Base-by-base conservation (phyloP, 2,888 invertebrate species). In the Exephanes ischioxanthus region DNA sequence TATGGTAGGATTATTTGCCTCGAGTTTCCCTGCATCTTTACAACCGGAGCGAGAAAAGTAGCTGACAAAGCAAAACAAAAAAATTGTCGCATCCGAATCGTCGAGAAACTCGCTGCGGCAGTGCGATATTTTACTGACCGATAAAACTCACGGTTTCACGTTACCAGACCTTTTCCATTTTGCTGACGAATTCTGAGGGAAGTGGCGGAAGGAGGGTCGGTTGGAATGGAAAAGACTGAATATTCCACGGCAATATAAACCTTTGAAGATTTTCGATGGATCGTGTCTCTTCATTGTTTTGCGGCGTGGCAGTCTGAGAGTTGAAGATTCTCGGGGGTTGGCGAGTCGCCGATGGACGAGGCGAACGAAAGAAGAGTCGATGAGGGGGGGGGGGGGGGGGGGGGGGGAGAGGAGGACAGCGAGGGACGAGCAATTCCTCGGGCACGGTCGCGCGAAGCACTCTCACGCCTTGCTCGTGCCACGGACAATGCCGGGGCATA, bases 401-500 rank as follows among this genome's bases (percentile, higher is more conserved):
- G 63, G 71, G 45, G 48, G 48, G 66, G 41, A 78, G 67, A 80
- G 48, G 75, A 63, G 53, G 76, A 58, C 80, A 76, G 82, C 80
- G 70, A 72, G 80, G 82, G 82, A 84, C 79, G 84, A 80, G 82
- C 81, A 84, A 78, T 85, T 83, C 75, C 79, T 84, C 51, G 55
- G 80, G 77, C 72, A 63, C 81, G 70, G 51, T 63, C 73, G 68
- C 78, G 41, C 76, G 22, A 73, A 86, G 86, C 76, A 79, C 87
- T 83, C 87, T 85, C 79, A 81, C 88, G 89, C 88, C 87, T 88
- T 88, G 92, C 92, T 92, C 93, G 93, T 94, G 93, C 92, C 91
- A 87, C 88, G 89, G 91, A 93, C 93, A 94, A 94, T 93, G 90
- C 91, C 90, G 90, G 88, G 63, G 70, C 91, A 92, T 94, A 94